These are phyloP conservation scores for Rhogogaster chlorosoma DNA, from an alignment of 2,888 invertebrate species.

Conservation along the genomic window DNA sequence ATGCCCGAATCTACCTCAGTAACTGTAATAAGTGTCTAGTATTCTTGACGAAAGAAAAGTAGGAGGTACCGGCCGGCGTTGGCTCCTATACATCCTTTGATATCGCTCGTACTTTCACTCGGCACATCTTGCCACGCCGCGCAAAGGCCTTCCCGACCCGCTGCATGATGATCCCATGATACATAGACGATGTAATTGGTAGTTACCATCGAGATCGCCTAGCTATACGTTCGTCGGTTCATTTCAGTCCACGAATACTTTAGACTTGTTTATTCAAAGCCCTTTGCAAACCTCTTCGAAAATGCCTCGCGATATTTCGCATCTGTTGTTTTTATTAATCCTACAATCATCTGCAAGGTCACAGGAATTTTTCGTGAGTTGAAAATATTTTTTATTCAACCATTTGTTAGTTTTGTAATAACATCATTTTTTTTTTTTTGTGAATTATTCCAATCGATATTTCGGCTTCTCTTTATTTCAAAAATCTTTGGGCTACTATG, in stretches of 20 bases:
- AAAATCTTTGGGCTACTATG: background rate
- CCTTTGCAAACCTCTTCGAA: background rate
- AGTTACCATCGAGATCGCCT: constrained; percentile 42
- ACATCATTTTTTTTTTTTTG: background rate
- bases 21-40: background rate
- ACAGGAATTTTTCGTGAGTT: constrained; percentile 34
- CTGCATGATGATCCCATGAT: constrained; percentile 19
- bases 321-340: background rate
- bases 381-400: background rate
- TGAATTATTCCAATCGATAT: background rate
- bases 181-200: constrained; percentile 47
- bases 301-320: background rate
- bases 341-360: background rate
- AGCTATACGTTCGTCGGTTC: constrained; percentile 8
- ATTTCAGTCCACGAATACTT: background rate
- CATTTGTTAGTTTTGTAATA: background rate
- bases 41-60: constrained; percentile 24
- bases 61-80: constrained; percentile 27
- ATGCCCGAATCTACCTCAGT: background rate
- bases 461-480: background rate
- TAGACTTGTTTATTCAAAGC: background rate
- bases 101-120: constrained; percentile 50
- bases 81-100: constrained; percentile 5
- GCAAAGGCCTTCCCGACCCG: constrained; percentile 16
- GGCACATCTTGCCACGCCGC: constrained; percentile 30